Conservation (phyloP, 1,140 invertebrate species). For the Octopus sinensis region DNA sequence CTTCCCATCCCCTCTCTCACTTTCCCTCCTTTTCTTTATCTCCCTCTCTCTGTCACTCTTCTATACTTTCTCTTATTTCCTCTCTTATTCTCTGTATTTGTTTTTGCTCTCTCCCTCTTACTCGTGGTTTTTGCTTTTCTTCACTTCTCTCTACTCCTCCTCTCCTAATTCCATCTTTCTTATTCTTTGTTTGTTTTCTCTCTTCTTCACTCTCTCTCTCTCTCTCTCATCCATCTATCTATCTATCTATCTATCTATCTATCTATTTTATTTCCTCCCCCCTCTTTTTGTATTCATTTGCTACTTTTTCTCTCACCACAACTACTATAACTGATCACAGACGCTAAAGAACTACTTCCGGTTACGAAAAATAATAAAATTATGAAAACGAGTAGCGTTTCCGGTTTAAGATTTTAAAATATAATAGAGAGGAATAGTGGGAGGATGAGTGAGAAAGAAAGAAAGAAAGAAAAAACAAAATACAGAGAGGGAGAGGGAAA, state of each 20-base stretch:
- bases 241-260: neutral
- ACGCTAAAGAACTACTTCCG: too few relatives aligned
- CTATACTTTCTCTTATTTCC: neutral
- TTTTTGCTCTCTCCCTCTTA: neutral
- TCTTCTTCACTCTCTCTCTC: neutral
- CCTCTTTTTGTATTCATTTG: neutral
- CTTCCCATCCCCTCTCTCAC: neutral
- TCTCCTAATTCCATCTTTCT: neutral
- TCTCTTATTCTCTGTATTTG: neutral
- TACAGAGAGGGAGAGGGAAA: too few relatives aligned
- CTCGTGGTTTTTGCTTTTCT: neutral
- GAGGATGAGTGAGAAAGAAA: too few relatives aligned
- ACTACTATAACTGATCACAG: too few relatives aligned
- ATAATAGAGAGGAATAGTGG: too few relatives aligned
- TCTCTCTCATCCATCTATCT: neutral
- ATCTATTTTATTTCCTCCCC: neutral
- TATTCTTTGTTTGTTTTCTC: neutral
- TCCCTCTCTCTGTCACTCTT: neutral
- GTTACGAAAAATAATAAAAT: too few relatives aligned
- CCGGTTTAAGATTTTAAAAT: too few relatives aligned
- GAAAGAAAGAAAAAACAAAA: too few relatives aligned
- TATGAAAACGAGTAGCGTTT: too few relatives aligned
- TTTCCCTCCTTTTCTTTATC: neutral
- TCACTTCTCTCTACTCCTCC: neutral
- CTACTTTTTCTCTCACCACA: too few relatives aligned